Evolutionary conservation across 2,888 invertebrate species (phyloP).

Genomic region (Scelioninae gen. 2): DNA sequence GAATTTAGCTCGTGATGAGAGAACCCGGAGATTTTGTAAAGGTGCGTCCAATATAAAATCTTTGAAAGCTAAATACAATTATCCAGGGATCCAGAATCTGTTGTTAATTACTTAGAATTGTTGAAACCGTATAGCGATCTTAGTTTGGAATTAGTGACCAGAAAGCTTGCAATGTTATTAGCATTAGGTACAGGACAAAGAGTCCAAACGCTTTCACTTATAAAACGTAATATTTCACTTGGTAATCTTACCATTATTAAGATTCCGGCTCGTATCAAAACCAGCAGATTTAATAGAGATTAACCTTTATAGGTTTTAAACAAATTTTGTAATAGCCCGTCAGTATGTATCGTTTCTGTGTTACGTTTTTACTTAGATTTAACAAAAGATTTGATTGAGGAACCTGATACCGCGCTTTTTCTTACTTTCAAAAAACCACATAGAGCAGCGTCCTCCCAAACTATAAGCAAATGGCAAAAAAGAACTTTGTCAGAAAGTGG

Average conservation of each 20-base stretch:
- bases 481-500: constrained; percentile 5
- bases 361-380: neutral
- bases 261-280: constrained; percentile 44
- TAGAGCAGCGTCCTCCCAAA: constrained; percentile 11
- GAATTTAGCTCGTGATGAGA: constrained; percentile 7
- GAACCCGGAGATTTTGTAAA: constrained; percentile 44
- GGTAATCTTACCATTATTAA: constrained; percentile 35
- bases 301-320: constrained; percentile 20
- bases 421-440: constrained; percentile 14
- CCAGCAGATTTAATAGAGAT: constrained; percentile 19
- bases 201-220: constrained; percentile 34
- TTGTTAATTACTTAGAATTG: constrained; percentile 15
- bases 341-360: constrained; percentile 3
- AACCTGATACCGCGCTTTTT: constrained; percentile 12
- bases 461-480: constrained; percentile 25
- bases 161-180: constrained; percentile 14
- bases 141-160: constrained; percentile 3
- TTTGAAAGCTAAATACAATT: constrained; percentile 60
- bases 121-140: too few relatives aligned
- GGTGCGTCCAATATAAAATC: constrained; percentile 40
- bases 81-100: constrained; percentile 63
- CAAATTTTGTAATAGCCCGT: neutral
- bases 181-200: constrained; percentile 20
- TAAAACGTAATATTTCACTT: constrained; percentile 20
- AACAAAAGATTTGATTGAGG: constrained; percentile 20